A percentile compares a stretch with the other conserved stretches of the same genome.
Conservation (phyloP, 2,113 vertebrate genomes). For the Cyprinodon variegatus region DNA sequence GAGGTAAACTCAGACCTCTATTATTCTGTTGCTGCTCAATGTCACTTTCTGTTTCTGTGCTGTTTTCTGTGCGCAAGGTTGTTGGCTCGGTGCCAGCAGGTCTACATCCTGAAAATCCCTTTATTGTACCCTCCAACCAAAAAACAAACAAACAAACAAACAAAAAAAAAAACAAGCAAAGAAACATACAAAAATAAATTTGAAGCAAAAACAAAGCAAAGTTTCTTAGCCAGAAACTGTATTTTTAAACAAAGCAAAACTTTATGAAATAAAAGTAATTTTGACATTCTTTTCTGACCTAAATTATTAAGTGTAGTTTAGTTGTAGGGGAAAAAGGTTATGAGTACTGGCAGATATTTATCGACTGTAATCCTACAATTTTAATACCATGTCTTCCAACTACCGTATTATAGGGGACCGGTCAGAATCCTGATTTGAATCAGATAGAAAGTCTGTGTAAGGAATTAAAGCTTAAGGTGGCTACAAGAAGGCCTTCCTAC, state of each 20-base stretch:
- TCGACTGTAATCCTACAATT: background rate
- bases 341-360: background rate
- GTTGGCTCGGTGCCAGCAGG: background rate
- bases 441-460: background rate
- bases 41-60: conserved; percentile 59
- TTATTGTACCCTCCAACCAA: background rate
- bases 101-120: background rate
- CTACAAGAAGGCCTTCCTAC: too few relatives aligned
- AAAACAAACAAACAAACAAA: background rate
- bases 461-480: background rate
- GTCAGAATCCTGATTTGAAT: background rate
- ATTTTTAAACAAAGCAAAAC: too few relatives aligned
- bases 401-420: background rate
- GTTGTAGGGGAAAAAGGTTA: background rate
- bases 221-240: too few relatives aligned
- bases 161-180: background rate
- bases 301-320: background rate
- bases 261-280: background rate
- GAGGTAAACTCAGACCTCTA: conserved; percentile 54
- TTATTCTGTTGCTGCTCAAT: conserved; percentile 55
- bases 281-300: background rate
- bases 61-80: conserved; percentile 31
- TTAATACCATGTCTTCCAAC: background rate
- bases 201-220: too few relatives aligned
- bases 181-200: too few relatives aligned